A percentile compares a stretch with the other conserved stretches of the same genome.
phyloP scores from a whole-genome alignment of 2,888 invertebrate species.

The Perithous albicinctus region DNA sequence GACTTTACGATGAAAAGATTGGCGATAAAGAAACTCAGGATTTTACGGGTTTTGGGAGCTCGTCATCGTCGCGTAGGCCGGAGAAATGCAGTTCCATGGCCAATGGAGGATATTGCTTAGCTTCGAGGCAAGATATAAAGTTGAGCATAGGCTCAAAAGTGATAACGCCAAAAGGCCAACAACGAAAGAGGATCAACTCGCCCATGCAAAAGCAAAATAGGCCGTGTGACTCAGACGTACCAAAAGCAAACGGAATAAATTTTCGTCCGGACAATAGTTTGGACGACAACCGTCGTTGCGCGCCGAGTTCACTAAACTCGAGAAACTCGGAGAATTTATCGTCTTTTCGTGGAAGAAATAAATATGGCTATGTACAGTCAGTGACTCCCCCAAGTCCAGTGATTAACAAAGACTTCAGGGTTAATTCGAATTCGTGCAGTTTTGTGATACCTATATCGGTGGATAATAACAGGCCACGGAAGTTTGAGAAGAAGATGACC shows the following conservation, averaged over 20 bases:
- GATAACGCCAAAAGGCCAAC: background rate
- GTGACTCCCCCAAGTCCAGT: conserved; percentile 20
- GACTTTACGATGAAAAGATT: conserved; percentile 20
- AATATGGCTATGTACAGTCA: conserved; percentile 8
- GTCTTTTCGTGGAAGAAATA: conserved; percentile 30
- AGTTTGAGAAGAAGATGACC: conserved; percentile 46
- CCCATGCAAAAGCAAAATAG: background rate
- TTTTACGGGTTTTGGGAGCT: background rate
- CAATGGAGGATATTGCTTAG: conserved; percentile 16
- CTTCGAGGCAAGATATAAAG: background rate
- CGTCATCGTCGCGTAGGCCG: conserved; percentile 12
- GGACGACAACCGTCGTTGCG: background rate
- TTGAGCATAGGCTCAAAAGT: background rate
- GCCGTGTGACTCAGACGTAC: background rate
- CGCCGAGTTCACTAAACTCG: background rate
- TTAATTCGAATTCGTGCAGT: conserved; percentile 73
- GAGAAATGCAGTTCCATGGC: conserved; percentile 29
- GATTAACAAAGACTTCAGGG: conserved; percentile 64
- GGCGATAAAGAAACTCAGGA: conserved; percentile 18
- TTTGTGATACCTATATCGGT: conserved; percentile 70
- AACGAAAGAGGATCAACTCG: background rate
- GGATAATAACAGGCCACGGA: conserved; percentile 32
- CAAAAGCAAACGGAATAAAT: background rate
- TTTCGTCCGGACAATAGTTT: background rate
- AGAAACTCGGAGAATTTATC: conserved; percentile 16